Base-by-base conservation (phyloP, 2,113 vertebrate genomes). In the Chauna torquata region DNA sequence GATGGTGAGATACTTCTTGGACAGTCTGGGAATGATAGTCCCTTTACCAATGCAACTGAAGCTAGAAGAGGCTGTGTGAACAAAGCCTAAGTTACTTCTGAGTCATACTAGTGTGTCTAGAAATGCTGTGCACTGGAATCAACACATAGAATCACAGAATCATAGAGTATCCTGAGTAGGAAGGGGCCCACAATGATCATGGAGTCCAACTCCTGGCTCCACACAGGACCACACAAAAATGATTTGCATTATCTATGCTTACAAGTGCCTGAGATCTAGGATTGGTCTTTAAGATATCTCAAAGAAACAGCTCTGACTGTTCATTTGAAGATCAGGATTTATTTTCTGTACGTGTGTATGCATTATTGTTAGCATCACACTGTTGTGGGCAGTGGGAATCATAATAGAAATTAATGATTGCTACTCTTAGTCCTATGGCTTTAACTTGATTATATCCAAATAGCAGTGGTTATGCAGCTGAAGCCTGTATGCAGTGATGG, bases 391-490 rank as follows among this genome's bases (percentile, higher is more conserved):
- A 77, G 50, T 47, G 36, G 52, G 34, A 91, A 70, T 38, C n/a
- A 28, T 59, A 34, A 45, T 2, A 74, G 42, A 93, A 82, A 47
- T 47, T 58, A 81, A 34, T 55, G 18, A 59, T 44, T 22, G 4
- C 25, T 77, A 11, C 55, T 78, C 55, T 71, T 71, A 77, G 28
- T 70, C 44, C 44, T 65, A 44, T 28, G 27, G 36, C 20, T 90
- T 92, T 71, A 75, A 65, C 27, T 82, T 61, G 28, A 25, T 77
- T 30, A 16, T 68, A 64, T 27, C 65, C 65, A 79, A 82, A 92
- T 30, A 91, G 50, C 47, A 78, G 82, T 70, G 86, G 91, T 92
- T 90, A 42, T 61, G 77, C 57, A 94, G 77, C 40, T 91, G 80
- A 47, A 86, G 47, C 47, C 25, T 76, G 44, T 47, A 16, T 40